phyloP scores from a whole-genome alignment of 2,113 vertebrate genomes.

The Cisticola juncidis region DNA sequence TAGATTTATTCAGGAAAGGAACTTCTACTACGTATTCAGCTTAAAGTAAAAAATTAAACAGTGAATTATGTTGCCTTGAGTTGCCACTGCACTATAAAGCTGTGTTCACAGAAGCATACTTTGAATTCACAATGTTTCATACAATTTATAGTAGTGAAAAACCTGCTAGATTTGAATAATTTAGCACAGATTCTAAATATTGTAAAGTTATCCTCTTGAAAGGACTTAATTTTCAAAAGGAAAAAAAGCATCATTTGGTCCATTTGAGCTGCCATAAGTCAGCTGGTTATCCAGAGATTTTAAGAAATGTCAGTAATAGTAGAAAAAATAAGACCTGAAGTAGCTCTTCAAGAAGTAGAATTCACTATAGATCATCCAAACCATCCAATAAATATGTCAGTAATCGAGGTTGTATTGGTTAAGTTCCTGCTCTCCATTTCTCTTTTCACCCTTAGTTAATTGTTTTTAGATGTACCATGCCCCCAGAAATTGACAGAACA shows the following conservation, averaged over 20 bases:
- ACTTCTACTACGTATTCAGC: not conserved
- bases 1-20: not conserved
- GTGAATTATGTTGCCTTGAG: not conserved
- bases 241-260: not conserved
- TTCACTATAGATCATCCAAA: not conserved
- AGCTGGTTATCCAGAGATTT: not conserved
- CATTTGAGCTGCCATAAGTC: not conserved
- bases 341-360: not conserved
- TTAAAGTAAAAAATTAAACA: not conserved
- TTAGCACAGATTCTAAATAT: not conserved
- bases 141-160: not conserved
- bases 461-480: not conserved
- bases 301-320: not conserved
- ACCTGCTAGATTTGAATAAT: not conserved
- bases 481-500: not conserved
- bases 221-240: not conserved
- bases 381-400: not conserved
- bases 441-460: rapidly evolving
- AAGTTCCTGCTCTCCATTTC: not conserved
- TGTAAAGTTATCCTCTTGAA: not conserved
- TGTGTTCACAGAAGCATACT: not conserved
- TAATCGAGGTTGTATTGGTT: not conserved
- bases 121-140: not conserved
- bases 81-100: not conserved
- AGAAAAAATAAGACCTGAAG: not conserved